Percentiles rank a stretch among this genome's conserved stretches.
These are phyloP conservation scores for Chiroxiphia lanceolata DNA, from an alignment of 2,797 vertebrate species.

Conservation along the genomic window DNA sequence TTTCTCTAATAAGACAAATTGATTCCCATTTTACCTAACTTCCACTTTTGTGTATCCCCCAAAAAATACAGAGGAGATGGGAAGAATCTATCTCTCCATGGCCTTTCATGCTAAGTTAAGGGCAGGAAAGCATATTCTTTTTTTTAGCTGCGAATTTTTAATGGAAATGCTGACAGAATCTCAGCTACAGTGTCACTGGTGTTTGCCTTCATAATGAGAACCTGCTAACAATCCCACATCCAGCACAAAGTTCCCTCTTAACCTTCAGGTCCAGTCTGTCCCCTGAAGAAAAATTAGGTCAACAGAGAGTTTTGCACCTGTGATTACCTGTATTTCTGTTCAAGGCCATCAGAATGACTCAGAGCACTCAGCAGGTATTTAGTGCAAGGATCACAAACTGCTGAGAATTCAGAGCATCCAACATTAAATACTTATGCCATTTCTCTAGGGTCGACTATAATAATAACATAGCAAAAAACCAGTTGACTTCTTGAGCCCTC, in stretches of 20 bases:
- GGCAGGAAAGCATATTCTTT: background rate
- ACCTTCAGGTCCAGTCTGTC: background rate
- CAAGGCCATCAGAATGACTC: background rate
- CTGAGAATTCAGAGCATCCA: background rate
- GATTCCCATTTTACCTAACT: background rate
- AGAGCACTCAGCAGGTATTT: background rate
- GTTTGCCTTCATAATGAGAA: conserved; percentile 14
- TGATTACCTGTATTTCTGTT: background rate
- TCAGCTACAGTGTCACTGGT: background rate
- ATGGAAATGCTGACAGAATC: background rate
- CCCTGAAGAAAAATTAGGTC: background rate
- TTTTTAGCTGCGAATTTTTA: background rate
- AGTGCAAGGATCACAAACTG: background rate
- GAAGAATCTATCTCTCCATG: background rate
- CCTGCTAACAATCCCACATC: background rate
- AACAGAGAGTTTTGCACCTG: background rate
- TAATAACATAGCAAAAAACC: background rate
- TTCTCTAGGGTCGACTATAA: background rate
- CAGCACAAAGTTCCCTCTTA: background rate
- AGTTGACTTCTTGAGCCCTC: background rate
- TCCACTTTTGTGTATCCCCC: background rate
- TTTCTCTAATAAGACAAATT: background rate
- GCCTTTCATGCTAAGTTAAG: background rate
- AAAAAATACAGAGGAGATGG: background rate
- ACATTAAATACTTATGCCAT: background rate